phyloP scores from a whole-genome alignment of 2,113 vertebrate species.

The Mustelus asterias region DNA sequence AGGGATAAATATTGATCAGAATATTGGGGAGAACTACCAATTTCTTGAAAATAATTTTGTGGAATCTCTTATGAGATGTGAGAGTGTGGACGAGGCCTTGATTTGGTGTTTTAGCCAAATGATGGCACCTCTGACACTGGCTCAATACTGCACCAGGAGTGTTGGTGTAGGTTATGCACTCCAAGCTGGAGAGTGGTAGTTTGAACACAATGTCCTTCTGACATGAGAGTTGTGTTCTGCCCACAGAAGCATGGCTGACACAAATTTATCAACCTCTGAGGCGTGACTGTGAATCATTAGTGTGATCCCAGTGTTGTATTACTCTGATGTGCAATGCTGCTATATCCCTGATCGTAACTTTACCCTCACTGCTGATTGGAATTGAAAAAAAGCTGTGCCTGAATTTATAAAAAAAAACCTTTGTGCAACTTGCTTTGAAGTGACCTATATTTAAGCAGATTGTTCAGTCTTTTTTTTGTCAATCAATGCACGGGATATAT shows the following conservation, averaged over 20 bases:
- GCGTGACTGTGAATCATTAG: not conserved
- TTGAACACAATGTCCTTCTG: not conserved
- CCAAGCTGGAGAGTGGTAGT: not conserved
- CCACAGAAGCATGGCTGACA: not conserved
- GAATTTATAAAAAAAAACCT: not conserved
- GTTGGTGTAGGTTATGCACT: not conserved
- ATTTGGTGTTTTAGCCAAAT: not conserved
- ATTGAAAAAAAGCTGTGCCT: not conserved
- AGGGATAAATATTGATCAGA: not conserved
- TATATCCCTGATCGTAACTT: not conserved
- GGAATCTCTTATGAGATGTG: not conserved
- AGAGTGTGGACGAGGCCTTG: not conserved
- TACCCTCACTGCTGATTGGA: not conserved
- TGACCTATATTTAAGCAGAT: not conserved
- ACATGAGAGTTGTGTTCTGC: not conserved
- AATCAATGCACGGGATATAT: not conserved
- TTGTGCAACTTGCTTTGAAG: not conserved
- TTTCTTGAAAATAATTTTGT: not conserved
- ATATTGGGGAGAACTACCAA: not conserved
- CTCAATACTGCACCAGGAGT: not conserved
- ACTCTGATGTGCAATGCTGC: not conserved
- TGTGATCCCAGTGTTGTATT: not conserved
- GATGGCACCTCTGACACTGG: not conserved
- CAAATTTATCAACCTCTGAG: not conserved
- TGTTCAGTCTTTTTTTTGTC: not conserved